A percentile compares a stretch with the other conserved stretches of the same genome.
Evolutionary conservation across 2,113 vertebrate species (phyloP).

Genomic region (Ondatra zibethicus): DNA sequence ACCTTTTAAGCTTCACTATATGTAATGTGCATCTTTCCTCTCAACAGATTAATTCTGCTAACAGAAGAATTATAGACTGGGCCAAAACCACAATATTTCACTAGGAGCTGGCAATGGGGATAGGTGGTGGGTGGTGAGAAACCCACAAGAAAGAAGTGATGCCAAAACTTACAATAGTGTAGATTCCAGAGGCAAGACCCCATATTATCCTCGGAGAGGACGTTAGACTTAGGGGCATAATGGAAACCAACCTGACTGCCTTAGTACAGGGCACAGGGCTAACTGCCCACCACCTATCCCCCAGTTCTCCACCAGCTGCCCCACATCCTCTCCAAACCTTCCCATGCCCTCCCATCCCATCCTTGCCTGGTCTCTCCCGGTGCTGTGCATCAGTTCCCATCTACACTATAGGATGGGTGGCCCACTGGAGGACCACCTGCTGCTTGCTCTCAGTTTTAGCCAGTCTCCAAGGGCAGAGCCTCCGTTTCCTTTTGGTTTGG

Average conservation of each 20-base stretch:
- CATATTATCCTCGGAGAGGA: not conserved
- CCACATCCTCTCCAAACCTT: not conserved
- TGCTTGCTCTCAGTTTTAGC: too few species aligned
- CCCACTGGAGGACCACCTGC: not conserved
- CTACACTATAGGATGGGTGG: not conserved
- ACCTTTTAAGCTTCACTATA: too few species aligned
- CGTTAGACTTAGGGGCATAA: not conserved
- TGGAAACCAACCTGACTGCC: not conserved
- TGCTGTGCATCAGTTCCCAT: too few species aligned
- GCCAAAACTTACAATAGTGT: not conserved
- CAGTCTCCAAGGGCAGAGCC: not conserved
- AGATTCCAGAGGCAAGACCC: not conserved
- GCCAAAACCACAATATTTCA: not conserved
- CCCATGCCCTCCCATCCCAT: not conserved
- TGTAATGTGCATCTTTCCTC: not conserved
- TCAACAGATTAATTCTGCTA: too few species aligned
- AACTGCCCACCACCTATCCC: not conserved
- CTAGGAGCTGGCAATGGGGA: not conserved
- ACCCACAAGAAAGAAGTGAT: not conserved
- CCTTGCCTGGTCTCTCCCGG: not conserved
- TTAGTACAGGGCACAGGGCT: fast-evolving
- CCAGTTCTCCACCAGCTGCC: too few species aligned
- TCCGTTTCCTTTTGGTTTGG: not conserved
- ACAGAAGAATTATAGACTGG: not conserved
- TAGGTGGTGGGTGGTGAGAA: not conserved